phyloP scores from a whole-genome alignment of 2,888 invertebrate genomes.

The Acrobasis consociella region DNA sequence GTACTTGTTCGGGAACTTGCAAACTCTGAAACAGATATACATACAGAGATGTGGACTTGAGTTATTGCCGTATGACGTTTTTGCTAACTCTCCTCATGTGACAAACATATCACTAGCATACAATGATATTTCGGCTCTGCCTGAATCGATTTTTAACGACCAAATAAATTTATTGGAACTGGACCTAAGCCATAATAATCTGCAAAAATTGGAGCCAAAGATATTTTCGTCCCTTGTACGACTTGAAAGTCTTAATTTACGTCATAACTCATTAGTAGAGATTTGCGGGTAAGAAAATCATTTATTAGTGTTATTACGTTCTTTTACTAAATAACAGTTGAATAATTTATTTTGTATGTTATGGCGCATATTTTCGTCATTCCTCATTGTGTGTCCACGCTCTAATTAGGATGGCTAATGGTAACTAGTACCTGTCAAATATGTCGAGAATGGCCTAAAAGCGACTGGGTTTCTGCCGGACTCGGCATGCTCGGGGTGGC shows the following conservation, averaged over 20 bases:
- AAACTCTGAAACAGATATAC: slow-evolving; percentile 79
- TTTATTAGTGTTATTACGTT: slow-evolving; percentile 3
- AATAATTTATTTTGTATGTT: not conserved
- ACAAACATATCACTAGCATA: slow-evolving; percentile 83
- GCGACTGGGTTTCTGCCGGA: no score
- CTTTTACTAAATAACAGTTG: not conserved
- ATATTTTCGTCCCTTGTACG: slow-evolving; percentile 82
- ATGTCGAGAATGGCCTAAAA: no score
- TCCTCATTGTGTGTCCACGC: no score
- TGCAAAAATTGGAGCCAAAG: slow-evolving; percentile 82
- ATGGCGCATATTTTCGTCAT: no score
- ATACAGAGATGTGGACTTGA: slow-evolving; percentile 82
- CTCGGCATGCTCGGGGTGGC: no score
- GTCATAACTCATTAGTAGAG: slow-evolving; percentile 83
- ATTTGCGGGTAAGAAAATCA: slow-evolving; percentile 80
- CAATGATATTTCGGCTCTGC: slow-evolving; percentile 82
- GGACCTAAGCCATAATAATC: slow-evolving; percentile 85
- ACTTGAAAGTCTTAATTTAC: slow-evolving; percentile 84
- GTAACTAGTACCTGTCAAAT: no score
- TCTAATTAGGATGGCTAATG: no score
- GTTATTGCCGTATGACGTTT: slow-evolving; percentile 83
- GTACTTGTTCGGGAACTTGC: slow-evolving; percentile 84
- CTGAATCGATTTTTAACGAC: slow-evolving; percentile 84
- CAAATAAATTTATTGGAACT: slow-evolving; percentile 84
- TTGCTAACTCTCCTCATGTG: slow-evolving; percentile 83